Evolutionary conservation across 2,888 invertebrate species (phyloP).

Genomic region (Argyra leucocephala): DNA sequence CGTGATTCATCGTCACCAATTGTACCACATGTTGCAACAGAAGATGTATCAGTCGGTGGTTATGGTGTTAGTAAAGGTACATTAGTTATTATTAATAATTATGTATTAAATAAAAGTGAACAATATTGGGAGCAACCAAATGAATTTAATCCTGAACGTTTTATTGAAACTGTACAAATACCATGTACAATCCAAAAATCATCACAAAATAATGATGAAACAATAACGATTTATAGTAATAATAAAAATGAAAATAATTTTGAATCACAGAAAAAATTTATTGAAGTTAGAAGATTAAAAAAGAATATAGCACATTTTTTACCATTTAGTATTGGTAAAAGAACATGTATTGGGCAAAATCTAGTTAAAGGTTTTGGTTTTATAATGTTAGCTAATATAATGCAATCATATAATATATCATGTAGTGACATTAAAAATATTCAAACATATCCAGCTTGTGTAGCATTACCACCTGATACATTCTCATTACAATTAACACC

Average conservation of each 20-base stretch:
- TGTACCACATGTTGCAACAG: slow-evolving; percentile 73
- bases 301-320: slow-evolving; percentile 58
- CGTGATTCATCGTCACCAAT: slow-evolving; percentile 71
- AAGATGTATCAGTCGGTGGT: slow-evolving; percentile 60
- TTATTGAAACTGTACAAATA: slow-evolving; percentile 45
- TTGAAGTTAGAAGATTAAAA: slow-evolving; percentile 40
- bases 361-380: slow-evolving; percentile 65
- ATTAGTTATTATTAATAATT: slow-evolving; percentile 70
- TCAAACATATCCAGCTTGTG: slow-evolving; percentile 55
- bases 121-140: slow-evolving; percentile 62
- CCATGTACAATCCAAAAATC: neutral
- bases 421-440: slow-evolving; percentile 47
- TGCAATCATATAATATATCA: slow-evolving; percentile 58
- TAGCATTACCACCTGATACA: slow-evolving; percentile 62
- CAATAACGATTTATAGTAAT: neutral
- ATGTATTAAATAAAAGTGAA: slow-evolving; percentile 61
- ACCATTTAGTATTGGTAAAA: slow-evolving; percentile 71
- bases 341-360: slow-evolving; percentile 71
- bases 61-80: slow-evolving; percentile 64
- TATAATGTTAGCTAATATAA: slow-evolving; percentile 57
- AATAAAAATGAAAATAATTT: neutral
- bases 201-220: neutral
- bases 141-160: slow-evolving; percentile 63
- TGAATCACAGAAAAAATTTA: neutral
- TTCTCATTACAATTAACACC: slow-evolving; percentile 52